A percentile compares a stretch with the other conserved stretches of the same genome.
Evolutionary conservation across 2,888 invertebrate genomes (phyloP).

Genomic region (Unio pictorum): DNA sequence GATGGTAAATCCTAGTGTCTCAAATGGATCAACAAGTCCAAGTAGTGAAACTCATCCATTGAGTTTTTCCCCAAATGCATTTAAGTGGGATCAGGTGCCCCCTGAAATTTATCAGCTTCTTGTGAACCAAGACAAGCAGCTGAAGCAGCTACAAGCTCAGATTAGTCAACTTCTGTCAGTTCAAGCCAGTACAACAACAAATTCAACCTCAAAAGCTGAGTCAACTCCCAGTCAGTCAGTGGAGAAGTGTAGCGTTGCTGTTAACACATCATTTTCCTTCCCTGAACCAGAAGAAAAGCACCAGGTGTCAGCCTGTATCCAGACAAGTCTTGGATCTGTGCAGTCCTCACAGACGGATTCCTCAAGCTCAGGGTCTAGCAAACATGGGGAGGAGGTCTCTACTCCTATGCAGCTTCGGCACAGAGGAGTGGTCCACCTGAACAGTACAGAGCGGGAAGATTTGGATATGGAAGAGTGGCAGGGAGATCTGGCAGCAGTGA

Average conservation of each 20-base stretch:
- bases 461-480: slow-evolving; percentile 39
- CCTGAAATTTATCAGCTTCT: slow-evolving; percentile 63
- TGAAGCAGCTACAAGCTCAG: slow-evolving; percentile 64
- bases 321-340: slow-evolving; percentile 17
- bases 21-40: slow-evolving; percentile 14
- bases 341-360: slow-evolving; percentile 10
- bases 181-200: slow-evolving; percentile 23
- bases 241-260: slow-evolving; percentile 24
- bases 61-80: slow-evolving; percentile 6
- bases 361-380: slow-evolving; percentile 32
- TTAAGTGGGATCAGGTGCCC: slow-evolving; percentile 59
- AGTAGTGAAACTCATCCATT: slow-evolving; percentile 3
- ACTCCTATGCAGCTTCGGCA: slow-evolving; percentile 54
- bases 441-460: slow-evolving; percentile 53
- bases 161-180: slow-evolving; percentile 55
- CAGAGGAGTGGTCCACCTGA: slow-evolving; percentile 46
- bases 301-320: slow-evolving; percentile 39
- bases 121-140: slow-evolving; percentile 62
- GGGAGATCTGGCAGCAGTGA: slow-evolving; percentile 50
- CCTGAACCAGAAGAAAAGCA: slow-evolving; percentile 9
- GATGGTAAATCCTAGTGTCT: slow-evolving; percentile 6
- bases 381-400: slow-evolving; percentile 28
- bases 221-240: background rate
- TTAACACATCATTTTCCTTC: slow-evolving; percentile 23
- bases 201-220: slow-evolving; percentile 1